Evolutionary conservation across 1,140 invertebrate species (phyloP), one percentile per base, ranked within the genome.

Genomic region (Oncopodura yosiiana): DNA sequence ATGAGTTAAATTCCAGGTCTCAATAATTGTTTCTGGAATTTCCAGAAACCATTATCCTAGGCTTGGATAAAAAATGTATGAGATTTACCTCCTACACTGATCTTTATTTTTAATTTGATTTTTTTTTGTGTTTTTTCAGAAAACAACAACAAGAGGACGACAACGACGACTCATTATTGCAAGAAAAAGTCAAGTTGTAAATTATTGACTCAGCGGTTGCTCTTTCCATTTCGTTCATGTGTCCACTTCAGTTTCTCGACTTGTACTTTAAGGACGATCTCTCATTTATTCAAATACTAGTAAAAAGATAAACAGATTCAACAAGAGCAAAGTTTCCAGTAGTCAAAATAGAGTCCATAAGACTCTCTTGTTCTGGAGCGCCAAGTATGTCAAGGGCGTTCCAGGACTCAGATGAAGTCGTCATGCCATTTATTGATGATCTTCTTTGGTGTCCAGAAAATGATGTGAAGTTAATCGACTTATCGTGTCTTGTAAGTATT

Each of bases 371-470:
- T 56, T 48, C 58, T 34, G 60, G 60, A 48, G 49, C 58, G 30
- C n/a, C n/a, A n/a, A n/a, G n/a, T n/a, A n/a, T n/a, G 51, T 48
- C 53, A 9, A 48, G 62, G 53, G 60, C 48, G 38, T 64, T 50
- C 50, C 58, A 58, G 56, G 62, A 64, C 53, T 36, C 46, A 21
- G 55, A 60, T 30, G 56, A 58, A 23, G 54, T 53, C 48, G 61
- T 54, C 42, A 92, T 92, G 87, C 87, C 87, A 75, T 92, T 91
- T 78, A 89, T 92, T 74, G 87, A 91, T 76, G 87, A 90, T 69
- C 72, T 86, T 62, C 80, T 90, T 63, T 91, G 87, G 87, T 87
- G 86, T 77, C 84, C 84, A 68, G 85, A 89, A 76, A 87, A 86
- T 73, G 86, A 90, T 73, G 85, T 84, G 69, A 89, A 87, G 73